Evolutionary conservation across 2,113 vertebrate species (phyloP).

Genomic region (Tachycineta bicolor): DNA sequence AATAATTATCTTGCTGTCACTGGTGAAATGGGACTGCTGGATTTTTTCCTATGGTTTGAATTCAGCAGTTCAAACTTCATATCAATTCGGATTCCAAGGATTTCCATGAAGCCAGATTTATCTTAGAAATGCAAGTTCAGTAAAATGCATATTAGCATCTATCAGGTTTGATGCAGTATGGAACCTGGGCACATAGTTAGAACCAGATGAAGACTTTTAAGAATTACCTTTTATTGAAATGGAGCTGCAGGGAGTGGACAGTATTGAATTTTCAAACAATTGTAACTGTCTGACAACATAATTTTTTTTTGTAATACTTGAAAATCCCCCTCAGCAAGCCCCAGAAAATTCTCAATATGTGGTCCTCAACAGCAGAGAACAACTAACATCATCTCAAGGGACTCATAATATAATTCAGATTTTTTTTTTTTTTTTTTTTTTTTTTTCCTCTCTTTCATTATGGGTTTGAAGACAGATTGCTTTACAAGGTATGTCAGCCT

Average conservation of each 20-base stretch:
- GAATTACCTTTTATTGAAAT: neutral
- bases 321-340: accelerated
- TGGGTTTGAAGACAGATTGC: conserved; percentile 76
- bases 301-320: neutral
- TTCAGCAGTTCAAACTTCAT: neutral
- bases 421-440: conserved; percentile 68
- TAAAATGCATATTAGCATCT: neutral
- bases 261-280: neutral
- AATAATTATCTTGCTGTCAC: neutral
- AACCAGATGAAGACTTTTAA: neutral
- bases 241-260: neutral
- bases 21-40: neutral
- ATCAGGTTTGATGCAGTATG: neutral
- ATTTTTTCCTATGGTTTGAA: neutral
- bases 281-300: neutral
- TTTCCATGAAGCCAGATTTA: neutral
- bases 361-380: conserved; percentile 62
- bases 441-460: conserved; percentile 74
- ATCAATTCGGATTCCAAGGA: neutral
- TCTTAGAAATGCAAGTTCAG: neutral
- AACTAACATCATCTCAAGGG: conserved; percentile 68
- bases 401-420: conserved; percentile 72
- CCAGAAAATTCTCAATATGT: neutral
- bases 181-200: accelerated
- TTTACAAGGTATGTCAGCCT: conserved; percentile 86